phyloP scores from a whole-genome alignment of 2,797 vertebrate genomes.

The Poecilia gillii region DNA sequence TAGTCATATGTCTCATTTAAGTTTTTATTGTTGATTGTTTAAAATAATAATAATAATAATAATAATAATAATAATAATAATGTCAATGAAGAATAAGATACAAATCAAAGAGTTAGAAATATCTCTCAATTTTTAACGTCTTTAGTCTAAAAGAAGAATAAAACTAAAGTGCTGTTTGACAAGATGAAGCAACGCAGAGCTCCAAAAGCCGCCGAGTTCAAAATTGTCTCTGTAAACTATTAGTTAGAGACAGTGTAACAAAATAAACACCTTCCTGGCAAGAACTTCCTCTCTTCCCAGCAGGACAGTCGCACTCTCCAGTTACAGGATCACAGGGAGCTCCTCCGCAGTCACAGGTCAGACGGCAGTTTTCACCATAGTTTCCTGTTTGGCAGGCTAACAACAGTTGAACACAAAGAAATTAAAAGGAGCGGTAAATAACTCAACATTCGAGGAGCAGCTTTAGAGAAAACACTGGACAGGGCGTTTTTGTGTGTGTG shows the following conservation, averaged over 20 bases:
- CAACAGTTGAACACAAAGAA: constrained; percentile 19
- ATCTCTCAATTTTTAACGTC: neutral
- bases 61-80: too few relatives aligned
- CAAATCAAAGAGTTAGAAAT: neutral
- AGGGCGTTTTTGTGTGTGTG: neutral
- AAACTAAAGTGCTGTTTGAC: constrained; percentile 1
- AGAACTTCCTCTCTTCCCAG: constrained; percentile 72
- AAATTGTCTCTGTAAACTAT: constrained; percentile 11
- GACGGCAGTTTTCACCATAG: constrained; percentile 69
- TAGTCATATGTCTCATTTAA: neutral
- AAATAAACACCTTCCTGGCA: constrained; percentile 66
- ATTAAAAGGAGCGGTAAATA: neutral
- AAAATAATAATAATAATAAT: too few relatives aligned
- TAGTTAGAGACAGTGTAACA: constrained; percentile 3
- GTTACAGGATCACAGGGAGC: constrained; percentile 49
- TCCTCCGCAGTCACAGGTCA: constrained; percentile 72
- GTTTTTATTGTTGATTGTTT: neutral
- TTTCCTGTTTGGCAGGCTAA: constrained; percentile 69
- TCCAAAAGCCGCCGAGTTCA: constrained; percentile 21
- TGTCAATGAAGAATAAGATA: neutral
- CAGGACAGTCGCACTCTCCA: constrained; percentile 69
- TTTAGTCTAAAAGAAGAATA: neutral
- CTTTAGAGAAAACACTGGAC: constrained; percentile 5
- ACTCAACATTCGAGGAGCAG: neutral
- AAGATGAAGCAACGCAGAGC: neutral